Percentiles rank a stretch among this genome's conserved stretches.
Conservation (phyloP, 2,113 vertebrate species). For the Rhombomys opimus region DNA sequence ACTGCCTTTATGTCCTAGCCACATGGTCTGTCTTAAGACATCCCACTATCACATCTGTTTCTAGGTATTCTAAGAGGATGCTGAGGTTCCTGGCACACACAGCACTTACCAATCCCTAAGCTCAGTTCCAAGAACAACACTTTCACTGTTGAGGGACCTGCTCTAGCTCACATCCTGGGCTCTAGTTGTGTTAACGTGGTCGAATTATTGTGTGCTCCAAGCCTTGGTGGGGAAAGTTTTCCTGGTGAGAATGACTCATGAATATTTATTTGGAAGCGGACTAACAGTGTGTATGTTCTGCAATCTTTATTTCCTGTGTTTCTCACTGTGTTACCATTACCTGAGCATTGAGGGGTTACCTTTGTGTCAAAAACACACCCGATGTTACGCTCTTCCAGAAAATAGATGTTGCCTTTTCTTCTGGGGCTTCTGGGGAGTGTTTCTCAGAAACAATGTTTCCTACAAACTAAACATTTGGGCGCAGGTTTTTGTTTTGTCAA, state of each 20-base stretch:
- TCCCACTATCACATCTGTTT: background rate
- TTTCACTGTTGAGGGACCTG: background rate
- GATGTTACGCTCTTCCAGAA: background rate
- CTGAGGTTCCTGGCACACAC: too few relatives aligned
- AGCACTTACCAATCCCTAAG: background rate
- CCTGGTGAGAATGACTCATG: background rate
- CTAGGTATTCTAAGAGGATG: background rate
- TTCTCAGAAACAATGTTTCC: background rate
- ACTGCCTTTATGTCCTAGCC: background rate
- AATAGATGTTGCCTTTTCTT: background rate
- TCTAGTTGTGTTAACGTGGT: background rate
- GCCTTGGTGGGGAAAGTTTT: background rate
- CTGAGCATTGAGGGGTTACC: background rate
- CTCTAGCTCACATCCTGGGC: background rate
- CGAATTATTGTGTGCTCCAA: background rate
- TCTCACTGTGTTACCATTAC: background rate
- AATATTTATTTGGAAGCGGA: constrained; percentile 1
- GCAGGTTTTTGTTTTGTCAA: background rate
- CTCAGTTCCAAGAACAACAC: background rate
- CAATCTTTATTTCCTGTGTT: background rate
- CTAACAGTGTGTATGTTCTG: background rate
- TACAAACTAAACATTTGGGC: background rate
- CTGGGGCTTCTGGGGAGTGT: background rate
- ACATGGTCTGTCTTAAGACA: fast-evolving
- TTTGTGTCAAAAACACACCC: background rate